Base-by-base conservation (phyloP, 1,140 invertebrate species). In the Tetranychus urticae region DNA sequence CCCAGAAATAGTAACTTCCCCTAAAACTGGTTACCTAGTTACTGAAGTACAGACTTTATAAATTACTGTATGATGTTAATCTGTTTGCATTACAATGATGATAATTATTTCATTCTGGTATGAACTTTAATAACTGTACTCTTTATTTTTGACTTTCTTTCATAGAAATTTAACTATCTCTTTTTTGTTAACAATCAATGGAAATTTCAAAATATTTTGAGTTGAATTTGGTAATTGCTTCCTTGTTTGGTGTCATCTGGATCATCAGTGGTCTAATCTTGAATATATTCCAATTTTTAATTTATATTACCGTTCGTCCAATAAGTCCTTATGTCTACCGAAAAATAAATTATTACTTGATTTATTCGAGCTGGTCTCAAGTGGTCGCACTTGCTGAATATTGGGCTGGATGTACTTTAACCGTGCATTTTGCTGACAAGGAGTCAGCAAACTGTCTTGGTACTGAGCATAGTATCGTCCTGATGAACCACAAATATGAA, bases 401-500 rank as follows among this genome's bases (percentile, higher is more conserved):
- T 88, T 94, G 89, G 88, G 82, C 87, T 60, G 80, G 79, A 47
- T 80, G 82, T 47, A 79, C 81, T 65, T 69, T 86, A 65, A 72
- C 78, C 55, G 68, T 90, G 23, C 89, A 88, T 68, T 78, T 81
- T 66, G 81, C 90, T 67, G 81, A 81, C 67, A 77, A 85, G 61
- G 82, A 88, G 65, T 82, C 81, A 69, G 76, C 83, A 3, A 81
- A 84, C 71, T 81, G 80, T 72, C 83, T 82, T 72, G 88, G 86
- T 12, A 84, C 85, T 64, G 88, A 94, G 70, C 88, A 94, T 75
- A 83, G 81, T 14, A 80, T 88, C 67, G 78, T 89, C 39, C 75
- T 96, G 37, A 90, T 96, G 85, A 96, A 97, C 73, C 91, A 97
- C 70, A 82, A 80, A 58, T 96, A 89, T 74, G 91, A 97, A 76